Evolutionary conservation across 2,888 invertebrate species (phyloP), one percentile per base, ranked within the genome.

Genomic region (Tethea ocularis): DNA sequence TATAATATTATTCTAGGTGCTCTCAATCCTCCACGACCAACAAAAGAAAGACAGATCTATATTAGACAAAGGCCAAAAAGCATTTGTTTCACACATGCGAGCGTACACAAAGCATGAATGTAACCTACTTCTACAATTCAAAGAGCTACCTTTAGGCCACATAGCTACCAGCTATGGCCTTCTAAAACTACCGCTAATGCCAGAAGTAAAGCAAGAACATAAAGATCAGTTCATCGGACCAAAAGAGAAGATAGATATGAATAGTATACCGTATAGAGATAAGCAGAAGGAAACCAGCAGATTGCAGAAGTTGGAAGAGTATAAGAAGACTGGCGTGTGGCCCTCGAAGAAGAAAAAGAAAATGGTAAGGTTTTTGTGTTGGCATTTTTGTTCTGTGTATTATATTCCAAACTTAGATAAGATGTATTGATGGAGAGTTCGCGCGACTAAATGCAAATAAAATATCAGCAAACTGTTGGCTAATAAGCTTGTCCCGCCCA

Each of bases 41-140:
- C 96, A 97, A 75, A 84, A 92, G 52, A 89, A 93, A 51, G 98
- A 98, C 84, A 94, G 98, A 68, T 94, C 95, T 0, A 82, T 97
- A 10, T 95, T 97, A 78, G 99, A 99, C 81, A 97, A 97, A 81
- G 98, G 97, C 0, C 96, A 97, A 68, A 94, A 96, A 58, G 99
- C 99, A 0, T 99, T 98, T 88, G 99, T 99, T 0, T 99, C 99
- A 0, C 99, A 98, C 83, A 94, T 99, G 62, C 96, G 97, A 69
- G 96, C 98, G 0, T 99, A 99, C 86, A 95, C 96, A 13, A 99
- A 99, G 85, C 99, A 99, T 87, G 99, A 99, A 82, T 99, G 99
- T 80, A 96, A 95, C 75, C 94, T 99, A 51, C 95, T 99, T 56
- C 94, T 99, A 64, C 94, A 96, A 72, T 88, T 98, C 17, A 98